Conservation (phyloP, 2,888 invertebrate genomes). For the Latheticus oryzae region DNA sequence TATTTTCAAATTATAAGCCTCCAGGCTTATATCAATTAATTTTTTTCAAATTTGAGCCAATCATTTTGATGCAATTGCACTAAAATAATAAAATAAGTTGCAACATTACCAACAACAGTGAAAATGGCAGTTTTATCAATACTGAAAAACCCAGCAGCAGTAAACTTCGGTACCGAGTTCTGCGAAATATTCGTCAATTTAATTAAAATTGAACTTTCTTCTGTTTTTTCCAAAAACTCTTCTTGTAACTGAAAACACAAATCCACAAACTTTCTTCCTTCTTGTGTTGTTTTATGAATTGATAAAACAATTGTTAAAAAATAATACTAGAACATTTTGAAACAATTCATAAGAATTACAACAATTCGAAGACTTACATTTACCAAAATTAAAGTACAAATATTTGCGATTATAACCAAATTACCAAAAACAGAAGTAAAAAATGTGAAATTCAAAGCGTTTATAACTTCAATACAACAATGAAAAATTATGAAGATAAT, state of each 20-base stretch:
- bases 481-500: conserved; percentile 1
- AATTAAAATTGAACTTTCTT: not conserved
- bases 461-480: not conserved
- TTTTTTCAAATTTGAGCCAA: no score
- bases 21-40: no score
- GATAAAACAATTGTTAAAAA: conserved; percentile 4
- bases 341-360: not conserved
- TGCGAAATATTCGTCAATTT: not conserved
- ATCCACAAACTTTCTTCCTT: conserved; percentile 10
- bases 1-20: no score
- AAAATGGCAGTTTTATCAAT: conserved; percentile 1
- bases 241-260: conserved; percentile 10
- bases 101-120: conserved; percentile 2
- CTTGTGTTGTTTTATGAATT: conserved; percentile 1
- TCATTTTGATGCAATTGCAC: no score
- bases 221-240: not conserved
- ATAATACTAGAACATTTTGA: conserved; percentile 1
- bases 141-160: conserved; percentile 7
- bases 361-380: not conserved
- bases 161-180: conserved; percentile 4
- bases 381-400: conserved; percentile 1
- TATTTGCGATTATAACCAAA: not conserved
- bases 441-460: not conserved
- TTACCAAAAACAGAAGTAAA: conserved; percentile 1
- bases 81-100: conserved; percentile 12